Conservation (phyloP, 1,140 invertebrate genomes). For the Drosophila kepulauana region DNA sequence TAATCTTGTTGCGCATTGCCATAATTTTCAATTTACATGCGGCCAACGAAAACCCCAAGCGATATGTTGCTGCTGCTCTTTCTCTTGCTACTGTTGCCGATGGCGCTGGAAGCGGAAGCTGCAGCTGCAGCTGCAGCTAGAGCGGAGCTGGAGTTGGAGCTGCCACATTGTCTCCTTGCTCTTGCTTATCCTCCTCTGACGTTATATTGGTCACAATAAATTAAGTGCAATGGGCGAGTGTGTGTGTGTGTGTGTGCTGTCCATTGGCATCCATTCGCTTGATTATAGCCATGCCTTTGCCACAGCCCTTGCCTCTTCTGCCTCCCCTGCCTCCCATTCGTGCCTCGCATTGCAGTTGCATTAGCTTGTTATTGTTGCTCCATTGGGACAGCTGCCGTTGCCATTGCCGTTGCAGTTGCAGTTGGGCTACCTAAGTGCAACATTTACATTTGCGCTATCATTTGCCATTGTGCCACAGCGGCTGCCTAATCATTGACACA, state of each 20-base stretch:
- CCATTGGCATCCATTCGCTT: slow-evolving; percentile 61
- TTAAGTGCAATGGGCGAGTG: slow-evolving; percentile 59
- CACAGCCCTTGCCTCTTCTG: neutral
- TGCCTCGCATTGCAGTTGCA: slow-evolving; percentile 63
- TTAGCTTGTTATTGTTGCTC: slow-evolving; percentile 60
- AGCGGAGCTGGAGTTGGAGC: neutral
- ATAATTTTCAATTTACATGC: slow-evolving; percentile 84
- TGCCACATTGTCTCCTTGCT: slow-evolving; percentile 4
- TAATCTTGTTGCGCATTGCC: slow-evolving; percentile 83
- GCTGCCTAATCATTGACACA: slow-evolving; percentile 78
- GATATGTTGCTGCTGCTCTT: neutral
- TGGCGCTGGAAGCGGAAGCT: neutral
- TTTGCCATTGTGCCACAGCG: slow-evolving; percentile 51
- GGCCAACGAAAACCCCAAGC: slow-evolving; percentile 36
- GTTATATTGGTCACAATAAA: slow-evolving; percentile 81
- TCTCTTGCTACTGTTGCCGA: neutral
- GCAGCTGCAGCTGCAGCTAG: neutral
- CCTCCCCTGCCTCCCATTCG: neutral
- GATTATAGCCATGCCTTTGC: slow-evolving; percentile 58
- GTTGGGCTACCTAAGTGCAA: slow-evolving; percentile 51
- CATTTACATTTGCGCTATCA: slow-evolving; percentile 70
- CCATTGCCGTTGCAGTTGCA: neutral
- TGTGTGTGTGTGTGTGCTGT: slow-evolving; percentile 27
- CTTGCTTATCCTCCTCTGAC: slow-evolving; percentile 26
- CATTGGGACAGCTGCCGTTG: slow-evolving; percentile 16